These are phyloP conservation scores for Melitaea athalia DNA, from an alignment of 2,888 invertebrate species.

Conservation along the genomic window DNA sequence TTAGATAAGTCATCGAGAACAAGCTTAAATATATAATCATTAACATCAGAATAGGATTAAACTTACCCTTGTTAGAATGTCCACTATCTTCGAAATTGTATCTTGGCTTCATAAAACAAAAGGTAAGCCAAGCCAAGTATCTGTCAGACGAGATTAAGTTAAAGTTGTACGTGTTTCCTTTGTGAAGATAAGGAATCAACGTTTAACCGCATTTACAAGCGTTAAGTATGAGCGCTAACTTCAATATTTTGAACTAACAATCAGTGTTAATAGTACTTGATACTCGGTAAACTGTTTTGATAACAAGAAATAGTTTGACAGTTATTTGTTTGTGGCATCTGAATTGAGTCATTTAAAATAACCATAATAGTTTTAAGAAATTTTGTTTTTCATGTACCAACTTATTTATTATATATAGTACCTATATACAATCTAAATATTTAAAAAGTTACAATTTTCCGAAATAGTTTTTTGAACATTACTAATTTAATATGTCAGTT, in stretches of 20 bases:
- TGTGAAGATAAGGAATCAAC: conserved; percentile 24
- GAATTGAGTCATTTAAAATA: too few relatives aligned
- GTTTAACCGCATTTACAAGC: conserved; percentile 15
- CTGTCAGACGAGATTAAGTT: conserved; percentile 33
- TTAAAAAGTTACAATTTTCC: too few relatives aligned
- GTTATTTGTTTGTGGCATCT: neutral
- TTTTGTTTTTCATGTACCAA: too few relatives aligned
- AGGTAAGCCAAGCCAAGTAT: conserved; percentile 26
- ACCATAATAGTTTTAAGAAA: neutral
- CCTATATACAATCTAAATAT: too few relatives aligned
- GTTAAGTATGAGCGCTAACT: neutral
- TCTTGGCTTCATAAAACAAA: conserved; percentile 27
- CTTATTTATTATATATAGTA: too few relatives aligned
- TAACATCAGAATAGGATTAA: conserved; percentile 22
- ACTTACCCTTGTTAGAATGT: conserved; percentile 27
- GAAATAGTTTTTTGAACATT: too few relatives aligned
- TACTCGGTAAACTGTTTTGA: conserved; percentile 2
- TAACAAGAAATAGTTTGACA: conserved; percentile 3
- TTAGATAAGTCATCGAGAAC: neutral
- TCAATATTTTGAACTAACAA: conserved; percentile 13
- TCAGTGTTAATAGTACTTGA: neutral
- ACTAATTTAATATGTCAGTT: too few relatives aligned
- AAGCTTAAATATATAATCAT: neutral
- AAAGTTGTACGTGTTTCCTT: conserved; percentile 29
- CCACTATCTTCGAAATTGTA: conserved; percentile 28